Percentiles rank a stretch among this genome's conserved stretches.
Conservation (phyloP, 2,797 vertebrate species). For the Rhynchotus rufescens region DNA sequence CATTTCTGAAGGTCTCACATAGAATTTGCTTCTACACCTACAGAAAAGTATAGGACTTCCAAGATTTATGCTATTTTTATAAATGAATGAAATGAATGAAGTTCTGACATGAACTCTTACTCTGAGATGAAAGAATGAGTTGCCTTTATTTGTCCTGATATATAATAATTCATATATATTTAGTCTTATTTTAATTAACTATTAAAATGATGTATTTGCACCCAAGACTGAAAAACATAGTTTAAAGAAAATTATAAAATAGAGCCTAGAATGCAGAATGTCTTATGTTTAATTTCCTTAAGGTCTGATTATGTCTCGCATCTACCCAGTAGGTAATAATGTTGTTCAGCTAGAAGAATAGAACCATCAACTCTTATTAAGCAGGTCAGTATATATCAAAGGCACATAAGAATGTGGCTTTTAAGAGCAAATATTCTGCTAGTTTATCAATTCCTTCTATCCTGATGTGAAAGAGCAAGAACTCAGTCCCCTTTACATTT, state of each 20-base stretch:
- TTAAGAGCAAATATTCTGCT: not conserved
- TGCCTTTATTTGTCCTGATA: not conserved
- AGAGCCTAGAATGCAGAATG: not conserved
- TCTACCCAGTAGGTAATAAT: not conserved
- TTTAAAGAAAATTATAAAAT: not conserved
- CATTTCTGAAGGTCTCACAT: not conserved
- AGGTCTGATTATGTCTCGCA: not conserved
- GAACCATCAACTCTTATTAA: not conserved
- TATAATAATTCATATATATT: not conserved
- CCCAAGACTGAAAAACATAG: not conserved
- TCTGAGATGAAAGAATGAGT: not conserved
- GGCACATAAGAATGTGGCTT: accelerated
- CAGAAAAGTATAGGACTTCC: not conserved
- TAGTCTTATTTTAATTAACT: not conserved
- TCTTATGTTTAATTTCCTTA: not conserved
- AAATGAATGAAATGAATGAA: too few relatives aligned
- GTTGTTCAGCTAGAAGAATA: not conserved
- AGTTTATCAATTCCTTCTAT: not conserved
- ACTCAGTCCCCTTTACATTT: not conserved
- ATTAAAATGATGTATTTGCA: not conserved
- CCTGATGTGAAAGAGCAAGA: not conserved
- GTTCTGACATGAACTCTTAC: not conserved
- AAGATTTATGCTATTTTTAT: not conserved
- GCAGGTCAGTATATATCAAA: not conserved
- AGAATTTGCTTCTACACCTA: not conserved